Base-by-base conservation (phyloP, 2,797 vertebrate genomes). In the Amazona ochrocephala region DNA sequence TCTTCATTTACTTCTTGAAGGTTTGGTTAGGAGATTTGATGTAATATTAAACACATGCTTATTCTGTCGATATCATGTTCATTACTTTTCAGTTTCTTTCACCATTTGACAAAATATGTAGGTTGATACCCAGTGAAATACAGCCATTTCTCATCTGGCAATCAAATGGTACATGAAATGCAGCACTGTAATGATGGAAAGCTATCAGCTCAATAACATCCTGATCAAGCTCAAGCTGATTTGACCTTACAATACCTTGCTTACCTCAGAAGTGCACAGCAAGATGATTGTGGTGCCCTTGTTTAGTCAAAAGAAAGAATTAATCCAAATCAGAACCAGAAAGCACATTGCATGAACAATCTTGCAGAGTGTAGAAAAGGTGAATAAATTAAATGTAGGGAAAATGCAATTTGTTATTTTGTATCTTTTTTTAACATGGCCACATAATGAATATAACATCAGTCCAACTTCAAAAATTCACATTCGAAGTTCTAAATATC, bases 41-140 rank as follows among this genome's bases (percentile, higher is more conserved):
- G 12, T 51, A 51, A 48, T 39, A 22, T 17, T 65, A 47, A 51
- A 48, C 12, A 30, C 3, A 1, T 58, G 6, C 32, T 56, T 72
- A 16, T 82, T 70, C 54, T 60, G 14, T 54, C 24, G 64, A 2
- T 62, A 41, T 62, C 16, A 12, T 21, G 9, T 56, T 54, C 19
- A 3, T 73, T 87, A 62, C 51, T 94, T 85, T 74, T 48, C n/a
- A 58, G 22, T 84, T 90, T 91, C 51, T 95, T 93, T 83, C 70
- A 44, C 75, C 12, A 17, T 91, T 85, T 87, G 45, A 37, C 41
- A 67, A 72, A 79, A 62, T 32, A 34, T 13, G 13, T 34, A 5
- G 5, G 29, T 74, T 77, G 51, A 61, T 89, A 60, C 2, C 18
- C 4, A 5, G 48, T 5, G 22, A 77, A 95, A 87, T 5, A 1